A percentile compares a stretch with the other conserved stretches of the same genome.
These are phyloP conservation scores for Muscidifurax raptorellus DNA, from an alignment of 1,140 invertebrate genomes.

Conservation along the genomic window DNA sequence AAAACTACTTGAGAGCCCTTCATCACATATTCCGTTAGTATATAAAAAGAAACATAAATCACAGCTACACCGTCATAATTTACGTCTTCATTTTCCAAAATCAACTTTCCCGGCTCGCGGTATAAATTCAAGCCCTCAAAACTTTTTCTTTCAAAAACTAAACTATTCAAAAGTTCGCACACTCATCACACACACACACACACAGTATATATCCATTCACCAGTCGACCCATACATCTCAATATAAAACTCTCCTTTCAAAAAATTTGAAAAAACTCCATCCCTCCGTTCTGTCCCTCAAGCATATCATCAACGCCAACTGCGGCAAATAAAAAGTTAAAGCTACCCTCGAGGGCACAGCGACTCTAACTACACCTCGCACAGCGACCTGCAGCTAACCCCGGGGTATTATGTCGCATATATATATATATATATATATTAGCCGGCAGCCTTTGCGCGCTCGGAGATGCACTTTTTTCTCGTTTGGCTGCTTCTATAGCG, in stretches of 20 bases:
- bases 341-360: background rate
- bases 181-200: background rate
- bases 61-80: background rate
- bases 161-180: background rate
- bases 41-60: no score
- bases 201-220: background rate
- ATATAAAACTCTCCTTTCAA: background rate
- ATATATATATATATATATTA: no score
- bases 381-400: background rate
- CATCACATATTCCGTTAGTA: no score
- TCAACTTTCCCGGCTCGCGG: background rate
- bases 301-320: background rate
- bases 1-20: no score
- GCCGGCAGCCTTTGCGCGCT: background rate
- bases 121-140: background rate
- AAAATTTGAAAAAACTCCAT: background rate
- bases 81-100: background rate
- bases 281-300: background rate
- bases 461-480: slow-evolving; percentile 17
- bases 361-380: background rate
- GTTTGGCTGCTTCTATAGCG: slow-evolving; percentile 57
- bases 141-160: background rate
- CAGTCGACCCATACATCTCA: background rate
- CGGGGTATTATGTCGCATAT: background rate
- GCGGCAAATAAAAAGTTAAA: background rate